Percentiles rank a stretch among this genome's conserved stretches.
Conservation (phyloP, 2,797 vertebrate genomes). For the Acridotheres tristis region DNA sequence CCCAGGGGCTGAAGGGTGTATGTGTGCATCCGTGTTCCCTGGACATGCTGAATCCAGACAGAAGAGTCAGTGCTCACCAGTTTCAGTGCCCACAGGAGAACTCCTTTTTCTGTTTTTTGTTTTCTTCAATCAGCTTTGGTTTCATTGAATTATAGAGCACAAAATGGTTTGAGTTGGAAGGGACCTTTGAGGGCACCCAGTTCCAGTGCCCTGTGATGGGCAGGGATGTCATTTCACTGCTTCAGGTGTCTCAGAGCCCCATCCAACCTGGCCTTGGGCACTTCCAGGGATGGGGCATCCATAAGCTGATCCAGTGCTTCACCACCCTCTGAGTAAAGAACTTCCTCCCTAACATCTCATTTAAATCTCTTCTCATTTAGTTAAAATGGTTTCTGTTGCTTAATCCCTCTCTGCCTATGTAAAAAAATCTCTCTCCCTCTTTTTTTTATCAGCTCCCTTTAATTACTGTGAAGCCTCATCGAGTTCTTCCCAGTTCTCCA, state of each 20-base stretch:
- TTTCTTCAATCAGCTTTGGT: rapidly evolving
- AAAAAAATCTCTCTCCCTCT: neutral
- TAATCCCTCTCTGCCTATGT: neutral
- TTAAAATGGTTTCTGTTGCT: neutral
- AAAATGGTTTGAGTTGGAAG: neutral
- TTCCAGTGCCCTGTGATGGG: neutral
- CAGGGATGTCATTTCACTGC: neutral
- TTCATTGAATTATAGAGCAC: rapidly evolving
- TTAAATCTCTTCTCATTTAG: neutral
- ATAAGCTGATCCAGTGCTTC: neutral
- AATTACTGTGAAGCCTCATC: neutral
- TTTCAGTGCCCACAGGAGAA: neutral
- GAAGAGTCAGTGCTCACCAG: neutral
- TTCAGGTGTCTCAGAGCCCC: neutral
- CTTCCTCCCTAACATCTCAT: neutral
- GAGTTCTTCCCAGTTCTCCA: neutral
- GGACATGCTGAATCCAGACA: neutral
- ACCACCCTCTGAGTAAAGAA: neutral
- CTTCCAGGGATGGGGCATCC: neutral
- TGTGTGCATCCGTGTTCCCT: neutral
- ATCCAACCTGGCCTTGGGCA: neutral
- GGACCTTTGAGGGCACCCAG: neutral
- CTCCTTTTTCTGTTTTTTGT: neutral
- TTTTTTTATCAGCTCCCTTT: neutral
- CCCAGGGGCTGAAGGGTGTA: neutral